Evolutionary conservation across 2,113 vertebrate genomes (phyloP).

Genomic region (Ceyx cyanopectus): DNA sequence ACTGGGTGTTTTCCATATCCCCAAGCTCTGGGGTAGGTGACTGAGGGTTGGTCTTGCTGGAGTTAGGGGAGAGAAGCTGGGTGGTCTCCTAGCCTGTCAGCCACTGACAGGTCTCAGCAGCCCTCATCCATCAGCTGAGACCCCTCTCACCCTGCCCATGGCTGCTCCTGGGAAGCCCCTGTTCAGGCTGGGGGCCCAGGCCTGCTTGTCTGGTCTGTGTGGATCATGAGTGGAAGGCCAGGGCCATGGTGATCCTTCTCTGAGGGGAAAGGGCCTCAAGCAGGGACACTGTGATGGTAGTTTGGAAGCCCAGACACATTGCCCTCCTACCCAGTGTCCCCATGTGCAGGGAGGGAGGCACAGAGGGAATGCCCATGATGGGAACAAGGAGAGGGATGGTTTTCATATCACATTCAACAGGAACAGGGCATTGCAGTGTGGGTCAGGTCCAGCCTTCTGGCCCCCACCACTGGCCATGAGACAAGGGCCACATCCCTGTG

Average conservation of each 20-base stretch:
- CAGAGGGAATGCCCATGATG: accelerated
- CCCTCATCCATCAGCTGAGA: accelerated
- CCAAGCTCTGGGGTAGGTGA: neutral
- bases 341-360: accelerated
- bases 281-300: accelerated
- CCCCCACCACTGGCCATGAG: neutral
- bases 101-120: accelerated
- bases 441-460: neutral
- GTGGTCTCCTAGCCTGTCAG: neutral
- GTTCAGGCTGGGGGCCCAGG: neutral
- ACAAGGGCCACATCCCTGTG: neutral
- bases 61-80: accelerated
- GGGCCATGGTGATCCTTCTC: accelerated
- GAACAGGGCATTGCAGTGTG: neutral
- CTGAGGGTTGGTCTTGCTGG: accelerated
- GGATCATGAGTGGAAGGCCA: accelerated
- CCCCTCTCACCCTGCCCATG: accelerated
- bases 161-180: neutral
- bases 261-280: neutral
- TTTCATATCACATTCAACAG: neutral
- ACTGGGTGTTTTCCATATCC: accelerated
- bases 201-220: accelerated
- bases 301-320: accelerated
- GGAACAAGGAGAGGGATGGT: accelerated
- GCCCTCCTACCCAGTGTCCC: neutral